Evolutionary conservation across 2,888 invertebrate genomes (phyloP).

Genomic region (Bombyx huttoni): DNA sequence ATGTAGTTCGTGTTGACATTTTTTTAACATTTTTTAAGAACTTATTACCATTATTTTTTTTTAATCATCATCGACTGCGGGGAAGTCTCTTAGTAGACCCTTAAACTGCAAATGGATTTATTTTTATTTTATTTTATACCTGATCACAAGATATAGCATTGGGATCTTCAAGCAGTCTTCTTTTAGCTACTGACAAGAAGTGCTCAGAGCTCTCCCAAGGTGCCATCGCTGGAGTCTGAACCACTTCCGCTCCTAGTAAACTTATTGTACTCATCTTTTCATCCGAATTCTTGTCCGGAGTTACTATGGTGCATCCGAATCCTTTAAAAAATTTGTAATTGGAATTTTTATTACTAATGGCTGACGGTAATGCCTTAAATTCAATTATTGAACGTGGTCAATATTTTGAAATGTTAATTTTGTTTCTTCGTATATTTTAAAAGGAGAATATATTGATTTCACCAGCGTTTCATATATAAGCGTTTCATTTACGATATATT

Average conservation of each 20-base stretch:
- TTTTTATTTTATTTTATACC: slow-evolving; percentile 42
- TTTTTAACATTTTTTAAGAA: no score
- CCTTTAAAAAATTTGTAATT: slow-evolving; percentile 38
- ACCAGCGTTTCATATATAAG: no score
- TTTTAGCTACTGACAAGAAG: slow-evolving; percentile 86
- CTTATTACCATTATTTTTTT: no score
- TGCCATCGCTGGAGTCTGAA: slow-evolving; percentile 78
- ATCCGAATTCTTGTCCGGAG: slow-evolving; percentile 97
- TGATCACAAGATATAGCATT: slow-evolving; percentile 85
- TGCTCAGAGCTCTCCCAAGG: slow-evolving; percentile 74
- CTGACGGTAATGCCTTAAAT: no score
- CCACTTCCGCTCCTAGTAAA: slow-evolving; percentile 91
- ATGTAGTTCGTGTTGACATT: no score
- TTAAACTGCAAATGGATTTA: not conserved
- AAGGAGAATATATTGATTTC: no score
- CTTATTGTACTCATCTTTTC: slow-evolving; percentile 91
- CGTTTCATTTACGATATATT: no score
- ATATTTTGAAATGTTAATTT: no score
- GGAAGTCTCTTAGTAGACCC: no score
- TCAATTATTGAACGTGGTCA: no score
- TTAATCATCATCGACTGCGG: no score
- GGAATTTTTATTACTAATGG: not conserved
- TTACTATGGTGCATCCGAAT: slow-evolving; percentile 93
- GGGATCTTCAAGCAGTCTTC: slow-evolving; percentile 83
- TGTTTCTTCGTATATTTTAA: no score